These are phyloP conservation scores for Drosophila sp. DNA, from an alignment of 1,140 invertebrate species.

Conservation along the genomic window DNA sequence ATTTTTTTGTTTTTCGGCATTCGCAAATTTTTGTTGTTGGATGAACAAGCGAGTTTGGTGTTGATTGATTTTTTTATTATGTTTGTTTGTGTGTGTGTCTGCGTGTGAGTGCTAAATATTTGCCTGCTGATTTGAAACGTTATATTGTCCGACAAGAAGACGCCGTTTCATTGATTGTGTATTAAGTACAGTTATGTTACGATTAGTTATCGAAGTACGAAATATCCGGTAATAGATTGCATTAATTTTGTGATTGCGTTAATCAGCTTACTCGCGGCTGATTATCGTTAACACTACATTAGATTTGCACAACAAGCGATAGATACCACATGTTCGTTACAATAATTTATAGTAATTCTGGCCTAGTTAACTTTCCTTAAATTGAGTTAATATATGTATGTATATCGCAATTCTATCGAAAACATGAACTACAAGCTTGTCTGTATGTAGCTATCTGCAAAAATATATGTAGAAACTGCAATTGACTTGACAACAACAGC, in stretches of 20 bases:
- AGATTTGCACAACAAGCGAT: neutral
- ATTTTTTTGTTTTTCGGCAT: conserved; percentile 22
- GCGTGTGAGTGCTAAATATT: conserved; percentile 7
- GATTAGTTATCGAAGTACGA: neutral
- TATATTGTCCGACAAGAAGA: neutral
- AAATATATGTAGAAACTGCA: conserved; percentile 1
- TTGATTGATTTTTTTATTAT: conserved; percentile 49
- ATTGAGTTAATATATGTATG: neutral
- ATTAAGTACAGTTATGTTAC: conserved; percentile 1
- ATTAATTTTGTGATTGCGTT: neutral
- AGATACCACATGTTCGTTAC: too few relatives aligned
- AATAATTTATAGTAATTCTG: too few relatives aligned
- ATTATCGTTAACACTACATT: neutral
- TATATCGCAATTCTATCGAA: neutral
- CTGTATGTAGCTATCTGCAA: neutral
- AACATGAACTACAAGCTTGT: neutral
- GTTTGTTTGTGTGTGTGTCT: conserved; percentile 1
- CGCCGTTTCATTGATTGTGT: conserved; percentile 7
- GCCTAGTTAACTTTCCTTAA: neutral
- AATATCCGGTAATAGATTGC: neutral
- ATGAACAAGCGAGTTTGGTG: conserved; percentile 33
- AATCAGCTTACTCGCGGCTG: neutral
- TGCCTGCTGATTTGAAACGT: conserved; percentile 15
- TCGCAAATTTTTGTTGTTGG: conserved; percentile 37
- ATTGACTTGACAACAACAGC: conserved; percentile 24